Base-by-base conservation (phyloP, 2,888 invertebrate genomes). In the Ichneumoninae sp. region DNA sequence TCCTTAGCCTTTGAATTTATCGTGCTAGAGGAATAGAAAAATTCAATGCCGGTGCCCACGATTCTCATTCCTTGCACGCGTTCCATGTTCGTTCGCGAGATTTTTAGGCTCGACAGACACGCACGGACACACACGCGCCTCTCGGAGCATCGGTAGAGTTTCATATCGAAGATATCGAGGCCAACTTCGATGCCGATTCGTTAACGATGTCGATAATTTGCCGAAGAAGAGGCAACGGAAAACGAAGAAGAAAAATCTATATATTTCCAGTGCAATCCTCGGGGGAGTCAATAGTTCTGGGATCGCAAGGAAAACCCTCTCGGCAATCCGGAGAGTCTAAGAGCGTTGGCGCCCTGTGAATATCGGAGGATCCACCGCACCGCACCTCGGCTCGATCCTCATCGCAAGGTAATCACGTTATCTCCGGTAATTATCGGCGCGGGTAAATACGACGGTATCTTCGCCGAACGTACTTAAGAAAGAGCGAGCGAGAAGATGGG, bases 361-460 rank as follows among this genome's bases (percentile, higher is more conserved):
- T 74, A 62, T 52, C 52, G 44, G 62, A 44, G 57, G 57, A 62
- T 72, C 69, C 69, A 57, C 62, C n/a, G 47, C 40, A 57, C 62
- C n/a, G 47, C 40, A 57, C 57, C 26, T 26, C 26, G 13, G 30
- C 52, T 70, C 66, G 36, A 75, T 66, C 74, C 47, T 57, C 70
- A 65, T 65, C 54, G 83, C 70, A 66, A 83, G 74, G 78, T 83
- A 78, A 82, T 78, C 74, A 83, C 79, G 70, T 83, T 83, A 83
- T 83, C 79, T 83, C 57, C 75, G 33, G 75, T 80, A 83, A 83
- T 83, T 83, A 83, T 83, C 82, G 82, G 65, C 62, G 44, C 75
- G 33, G 75, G 66, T 71, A 75, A 80, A 80, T 80, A 76, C 57
- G 40, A 57, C 57, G 79, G 72, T 52, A 33, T 62, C 47, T 10